A percentile compares a stretch with the other conserved stretches of the same genome.
Evolutionary conservation across 1,140 invertebrate species (phyloP).

Genomic region (Gryllus bimaculatus): DNA sequence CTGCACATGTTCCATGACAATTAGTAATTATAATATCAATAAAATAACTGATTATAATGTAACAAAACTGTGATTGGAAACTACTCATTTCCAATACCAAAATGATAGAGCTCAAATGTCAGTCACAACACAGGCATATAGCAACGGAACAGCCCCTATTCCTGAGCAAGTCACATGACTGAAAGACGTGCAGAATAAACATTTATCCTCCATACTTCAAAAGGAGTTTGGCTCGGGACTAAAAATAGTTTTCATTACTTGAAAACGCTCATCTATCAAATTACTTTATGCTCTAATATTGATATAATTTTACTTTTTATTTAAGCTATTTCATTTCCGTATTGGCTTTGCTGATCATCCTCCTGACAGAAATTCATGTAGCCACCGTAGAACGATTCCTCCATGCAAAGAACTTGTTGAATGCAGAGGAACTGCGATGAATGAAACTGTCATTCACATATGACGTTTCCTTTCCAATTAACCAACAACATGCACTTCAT

Average conservation of each 20-base stretch:
- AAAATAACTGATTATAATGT: too few species aligned
- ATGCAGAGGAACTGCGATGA: too few species aligned
- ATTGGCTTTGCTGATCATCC: neutral
- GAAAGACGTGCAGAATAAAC: slow-evolving; percentile 14
- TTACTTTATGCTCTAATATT: neutral
- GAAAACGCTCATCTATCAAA: neutral
- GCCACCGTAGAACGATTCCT: too few species aligned
- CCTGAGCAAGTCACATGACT: slow-evolving; percentile 19
- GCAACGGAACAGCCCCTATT: slow-evolving; percentile 17
- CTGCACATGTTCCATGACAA: too few species aligned
- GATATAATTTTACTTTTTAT: neutral
- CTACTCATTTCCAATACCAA: too few species aligned
- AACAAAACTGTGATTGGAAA: too few species aligned
- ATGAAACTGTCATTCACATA: neutral
- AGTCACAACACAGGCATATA: neutral
- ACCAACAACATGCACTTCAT: neutral
- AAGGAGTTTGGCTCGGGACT: slow-evolving; percentile 15
- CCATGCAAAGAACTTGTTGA: too few species aligned
- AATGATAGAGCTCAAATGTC: too few species aligned
- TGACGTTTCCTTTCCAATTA: neutral
- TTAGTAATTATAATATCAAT: too few species aligned
- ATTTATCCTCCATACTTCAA: slow-evolving; percentile 8
- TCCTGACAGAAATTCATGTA: neutral
- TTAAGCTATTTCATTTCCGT: neutral
- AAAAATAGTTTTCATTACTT: slow-evolving; percentile 9